These are phyloP conservation scores for Novumbra hubbsi DNA, from an alignment of 2,797 vertebrate genomes.

Conservation along the genomic window DNA sequence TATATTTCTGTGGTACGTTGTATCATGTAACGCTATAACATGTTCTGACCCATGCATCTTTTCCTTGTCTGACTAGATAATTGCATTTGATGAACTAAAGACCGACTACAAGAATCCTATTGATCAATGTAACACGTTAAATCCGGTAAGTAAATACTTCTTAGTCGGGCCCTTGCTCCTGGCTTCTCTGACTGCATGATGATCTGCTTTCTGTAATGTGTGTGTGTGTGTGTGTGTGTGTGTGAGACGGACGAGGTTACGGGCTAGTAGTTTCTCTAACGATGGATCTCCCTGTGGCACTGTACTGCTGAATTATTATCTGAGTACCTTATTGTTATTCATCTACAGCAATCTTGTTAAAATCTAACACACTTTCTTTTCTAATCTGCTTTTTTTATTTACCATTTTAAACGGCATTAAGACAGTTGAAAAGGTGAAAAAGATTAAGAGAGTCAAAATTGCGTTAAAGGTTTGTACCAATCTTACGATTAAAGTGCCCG, in stretches of 20 bases:
- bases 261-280: constrained; percentile 38
- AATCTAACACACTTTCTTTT: constrained; percentile 88
- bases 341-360: constrained; percentile 83
- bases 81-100: constrained; percentile 98
- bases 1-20: neutral
- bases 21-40: no score
- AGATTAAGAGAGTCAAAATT: constrained; percentile 99
- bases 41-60: neutral
- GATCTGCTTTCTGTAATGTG: constrained; percentile 50
- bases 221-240: constrained; percentile 40
- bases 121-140: constrained; percentile 99
- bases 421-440: constrained; percentile 99
- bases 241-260: constrained; percentile 25
- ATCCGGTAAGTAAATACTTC: constrained; percentile 86
- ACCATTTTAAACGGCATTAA: constrained; percentile 82
- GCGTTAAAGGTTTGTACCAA: constrained; percentile 99
- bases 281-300: constrained; percentile 64
- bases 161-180: neutral
- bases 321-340: constrained; percentile 74
- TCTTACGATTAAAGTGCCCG: constrained; percentile 81
- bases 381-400: constrained; percentile 85
- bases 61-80: constrained; percentile 81
- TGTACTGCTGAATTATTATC: constrained; percentile 76
- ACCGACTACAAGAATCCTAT: constrained; percentile 99
- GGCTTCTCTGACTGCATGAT: constrained; percentile 62